Evolutionary conservation across 2,888 invertebrate species (phyloP).

Genomic region (Pollenia labialis): DNA sequence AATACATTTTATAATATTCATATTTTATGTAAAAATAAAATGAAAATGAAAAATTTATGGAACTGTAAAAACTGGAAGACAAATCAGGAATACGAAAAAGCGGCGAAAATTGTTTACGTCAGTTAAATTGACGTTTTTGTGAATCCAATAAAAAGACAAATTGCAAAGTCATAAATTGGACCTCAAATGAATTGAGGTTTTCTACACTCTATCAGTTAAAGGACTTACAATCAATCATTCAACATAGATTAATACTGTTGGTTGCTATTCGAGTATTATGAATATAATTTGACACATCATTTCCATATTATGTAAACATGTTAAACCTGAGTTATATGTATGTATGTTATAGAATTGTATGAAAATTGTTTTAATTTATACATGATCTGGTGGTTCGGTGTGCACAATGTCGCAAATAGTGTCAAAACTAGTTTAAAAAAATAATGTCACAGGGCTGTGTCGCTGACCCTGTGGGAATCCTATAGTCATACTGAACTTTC

Average conservation of each 20-base stretch:
- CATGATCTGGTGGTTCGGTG: slow-evolving; percentile 70
- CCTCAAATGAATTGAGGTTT: not conserved
- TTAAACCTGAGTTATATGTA: slow-evolving; percentile 65
- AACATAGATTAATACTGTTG: slow-evolving; percentile 1
- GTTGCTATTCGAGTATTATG: not conserved
- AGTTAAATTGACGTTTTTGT: too few relatives aligned
- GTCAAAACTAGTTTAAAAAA: slow-evolving; percentile 31
- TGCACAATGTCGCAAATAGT: slow-evolving; percentile 49
- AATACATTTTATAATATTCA: too few relatives aligned
- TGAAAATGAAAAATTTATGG: too few relatives aligned
- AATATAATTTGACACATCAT: slow-evolving; percentile 52
- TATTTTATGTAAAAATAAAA: too few relatives aligned
- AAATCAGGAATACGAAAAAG: too few relatives aligned
- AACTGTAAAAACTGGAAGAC: too few relatives aligned
- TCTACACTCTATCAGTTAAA: not conserved
- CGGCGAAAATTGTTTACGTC: too few relatives aligned
- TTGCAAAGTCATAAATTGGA: too few relatives aligned
- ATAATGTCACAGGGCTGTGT: slow-evolving; percentile 83
- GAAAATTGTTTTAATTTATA: slow-evolving; percentile 59
- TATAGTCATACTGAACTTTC: slow-evolving; percentile 87
- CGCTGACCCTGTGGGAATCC: slow-evolving; percentile 83
- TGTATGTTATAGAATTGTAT: slow-evolving; percentile 52
- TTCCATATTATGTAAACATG: slow-evolving; percentile 49
- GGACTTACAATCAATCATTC: not conserved
- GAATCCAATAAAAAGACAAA: too few relatives aligned